Base-by-base conservation (phyloP, 2,797 vertebrate species). In the Hyperoplus immaculatus region DNA sequence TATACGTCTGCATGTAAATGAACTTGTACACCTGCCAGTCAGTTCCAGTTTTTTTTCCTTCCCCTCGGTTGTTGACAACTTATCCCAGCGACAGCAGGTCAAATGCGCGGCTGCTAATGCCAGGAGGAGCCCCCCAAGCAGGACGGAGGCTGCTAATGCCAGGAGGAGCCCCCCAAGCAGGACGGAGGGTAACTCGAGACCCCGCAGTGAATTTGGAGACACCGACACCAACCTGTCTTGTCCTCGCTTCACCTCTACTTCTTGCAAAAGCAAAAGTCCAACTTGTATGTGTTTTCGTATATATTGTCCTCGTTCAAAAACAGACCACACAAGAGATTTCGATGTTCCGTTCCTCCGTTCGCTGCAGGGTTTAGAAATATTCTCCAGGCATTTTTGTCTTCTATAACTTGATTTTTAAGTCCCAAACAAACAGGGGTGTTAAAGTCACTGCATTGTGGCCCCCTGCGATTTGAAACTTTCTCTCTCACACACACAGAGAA, bases 1-100 rank as follows among this genome's bases (percentile, higher is more conserved):
- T 92, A 85, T 86, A 91, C 77, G 83, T 89, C 69, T 84, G 90
- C 92, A 89, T 94, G 92, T 90, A 91, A 86, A 91, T 93, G 87
- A 91, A 93, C 89, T 89, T 93, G 92, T 91, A 83, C 93, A 94
- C 87, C 94, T 95, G 94, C 94, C 94, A 94, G 93, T 79, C 29
- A 29, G 29, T 29, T 29, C 29, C 29, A 29, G 29, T 29, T 29
- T 29, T 29, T 29, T 29, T 29, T 80, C 91, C 87, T 88, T 93
- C 88, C 66, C 72, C 88, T 79, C 87, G 67, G 87, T 90, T 94
- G 94, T 94, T 94, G 94, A 94, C 95, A 95, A 94, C 94, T 94
- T 94, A 82, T 93, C 91, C 92, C 83, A 29, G 29, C 29, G 29
- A 29, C 29, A 29, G 29, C 29, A 72, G 92, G 89, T 95, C 94